Conservation (phyloP, 2,113 vertebrate species). For the Trogon melanurus region DNA sequence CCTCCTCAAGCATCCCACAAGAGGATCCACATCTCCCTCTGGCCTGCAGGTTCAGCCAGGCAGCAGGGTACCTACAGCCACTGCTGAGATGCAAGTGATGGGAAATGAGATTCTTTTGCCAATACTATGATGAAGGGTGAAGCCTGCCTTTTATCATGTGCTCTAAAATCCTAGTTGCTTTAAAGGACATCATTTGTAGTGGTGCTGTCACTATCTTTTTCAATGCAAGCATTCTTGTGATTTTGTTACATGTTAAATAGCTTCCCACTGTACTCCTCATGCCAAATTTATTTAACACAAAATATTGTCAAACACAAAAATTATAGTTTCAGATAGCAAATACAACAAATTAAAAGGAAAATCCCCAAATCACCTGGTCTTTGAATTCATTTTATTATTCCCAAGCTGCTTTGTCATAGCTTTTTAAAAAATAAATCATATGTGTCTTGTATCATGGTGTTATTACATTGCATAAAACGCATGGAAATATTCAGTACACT, state of each 20-base stretch:
- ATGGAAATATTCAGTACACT: not conserved
- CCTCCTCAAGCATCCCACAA: not conserved
- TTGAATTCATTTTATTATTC: constrained; percentile 52
- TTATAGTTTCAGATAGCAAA: not conserved
- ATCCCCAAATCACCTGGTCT: not conserved
- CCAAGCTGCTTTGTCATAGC: not conserved
- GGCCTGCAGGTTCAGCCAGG: not conserved
- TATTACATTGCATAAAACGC: constrained; percentile 20
- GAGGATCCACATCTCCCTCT: not conserved
- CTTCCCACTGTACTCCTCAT: not conserved
- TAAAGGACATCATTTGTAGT: not conserved
- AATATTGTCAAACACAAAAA: not conserved
- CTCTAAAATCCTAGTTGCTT: not conserved
- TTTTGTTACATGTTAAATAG: not conserved
- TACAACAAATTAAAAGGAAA: constrained; percentile 25
- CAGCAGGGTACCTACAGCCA: not conserved
- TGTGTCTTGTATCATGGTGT: not conserved
- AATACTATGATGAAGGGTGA: not conserved
- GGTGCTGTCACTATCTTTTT: not conserved
- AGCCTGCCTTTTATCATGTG: not conserved
- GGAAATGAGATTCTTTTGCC: not conserved
- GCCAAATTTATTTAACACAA: not conserved
- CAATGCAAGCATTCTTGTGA: not conserved
- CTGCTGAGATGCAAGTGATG: not conserved
- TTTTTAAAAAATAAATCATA: constrained; percentile 26